Evolutionary conservation across 1,140 invertebrate genomes (phyloP).

Genomic region (Drosophila carrolli): DNA sequence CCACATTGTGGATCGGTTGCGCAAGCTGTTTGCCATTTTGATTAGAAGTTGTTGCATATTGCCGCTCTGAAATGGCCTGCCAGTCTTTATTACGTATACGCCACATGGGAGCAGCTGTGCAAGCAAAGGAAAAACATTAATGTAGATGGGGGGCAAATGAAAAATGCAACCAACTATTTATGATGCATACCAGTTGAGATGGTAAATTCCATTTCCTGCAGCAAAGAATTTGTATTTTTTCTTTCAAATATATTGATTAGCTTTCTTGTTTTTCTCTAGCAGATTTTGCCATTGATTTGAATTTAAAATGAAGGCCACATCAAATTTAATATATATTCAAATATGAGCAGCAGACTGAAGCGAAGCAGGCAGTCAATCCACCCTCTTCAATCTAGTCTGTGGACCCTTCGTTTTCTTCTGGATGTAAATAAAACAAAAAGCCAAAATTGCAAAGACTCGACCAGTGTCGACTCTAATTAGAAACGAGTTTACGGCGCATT

Average conservation of each 20-base stretch:
- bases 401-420: slow-evolving; percentile 1
- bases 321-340: slow-evolving; percentile 80
- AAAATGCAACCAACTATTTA: slow-evolving; percentile 34
- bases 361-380: slow-evolving; percentile 12
- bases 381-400: slow-evolving; percentile 10
- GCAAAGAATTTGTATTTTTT: background rate
- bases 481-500: slow-evolving; percentile 71
- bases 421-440: slow-evolving; percentile 42
- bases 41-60: slow-evolving; percentile 37
- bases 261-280: background rate
- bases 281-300: slow-evolving; percentile 61
- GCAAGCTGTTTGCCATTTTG: slow-evolving; percentile 34
- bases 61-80: background rate
- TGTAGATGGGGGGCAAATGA: background rate
- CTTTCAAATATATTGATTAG: slow-evolving; percentile 50
- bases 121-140: slow-evolving; percentile 17
- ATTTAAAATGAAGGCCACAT: slow-evolving; percentile 68
- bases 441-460: slow-evolving; percentile 25
- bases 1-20: slow-evolving; percentile 16
- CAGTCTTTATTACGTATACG: slow-evolving; percentile 42
- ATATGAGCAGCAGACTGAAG: slow-evolving; percentile 34
- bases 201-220: slow-evolving; percentile 5
- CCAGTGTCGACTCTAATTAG: slow-evolving; percentile 58
- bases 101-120: slow-evolving; percentile 26
- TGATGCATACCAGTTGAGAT: slow-evolving; percentile 1